Evolutionary conservation across 1,140 invertebrate genomes (phyloP), one percentile per base, ranked within the genome.

Genomic region (Drosophila ohnishii): DNA sequence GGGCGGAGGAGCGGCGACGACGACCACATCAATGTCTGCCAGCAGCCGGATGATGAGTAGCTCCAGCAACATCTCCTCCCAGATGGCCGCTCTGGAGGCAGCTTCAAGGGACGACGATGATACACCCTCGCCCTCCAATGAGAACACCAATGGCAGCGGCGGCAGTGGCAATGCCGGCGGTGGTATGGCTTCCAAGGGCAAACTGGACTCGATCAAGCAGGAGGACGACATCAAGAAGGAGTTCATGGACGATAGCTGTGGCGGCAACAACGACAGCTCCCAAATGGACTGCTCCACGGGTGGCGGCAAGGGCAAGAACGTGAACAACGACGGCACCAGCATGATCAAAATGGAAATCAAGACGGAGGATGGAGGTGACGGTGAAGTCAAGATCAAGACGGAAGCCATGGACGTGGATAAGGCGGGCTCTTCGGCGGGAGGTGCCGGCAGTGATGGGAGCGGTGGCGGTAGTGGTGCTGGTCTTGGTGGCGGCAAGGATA

Each of bases 51-150:
- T 89, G 62, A 87, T 88, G 40, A 84, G 79, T 42, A 90, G 78
- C 37, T 75, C 80, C 30, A 90, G 74, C 48, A 92, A 92, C 35
- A 93, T 94, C 90, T 95, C 94, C 42, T 95, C 94, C 16, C 95
- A 95, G 86, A 95, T 95, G 93, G 94, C 95, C 11, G 95, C 95
- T 1, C 93, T 95, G 37, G 95, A 94, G 64, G 95, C 95, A 1
- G 92, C 92, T 22, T 93, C 94, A 1, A 92, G 94, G 8, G 94
- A 95, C 62, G 94, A 94, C 45, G 94, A 95, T 75, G 95, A 95
- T 73, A 95, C 94, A n/a, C 94, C 94, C 2, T 94, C 94, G 66
- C 93, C 94, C 2, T 93, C 93, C 59, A 42, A 90, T 78, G 64
- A 82, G 16, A 69, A 93, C 39, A 85, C 81, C 0, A 92, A 92